These are phyloP conservation scores for Palythoa grandis DNA, from an alignment of 92 coral and sea anemone species.

Conservation along the genomic window DNA sequence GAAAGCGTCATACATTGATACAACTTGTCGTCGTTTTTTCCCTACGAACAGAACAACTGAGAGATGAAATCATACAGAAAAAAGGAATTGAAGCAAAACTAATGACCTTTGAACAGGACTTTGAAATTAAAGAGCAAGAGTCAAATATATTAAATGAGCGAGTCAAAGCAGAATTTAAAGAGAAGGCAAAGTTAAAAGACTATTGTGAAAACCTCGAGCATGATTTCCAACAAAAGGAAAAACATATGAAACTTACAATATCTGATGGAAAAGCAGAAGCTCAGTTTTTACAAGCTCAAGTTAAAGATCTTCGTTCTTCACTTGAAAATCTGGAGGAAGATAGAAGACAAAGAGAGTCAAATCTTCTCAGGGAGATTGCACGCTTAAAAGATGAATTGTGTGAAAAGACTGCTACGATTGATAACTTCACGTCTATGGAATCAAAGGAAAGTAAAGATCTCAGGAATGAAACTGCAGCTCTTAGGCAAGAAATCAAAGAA, in stretches of 20 bases:
- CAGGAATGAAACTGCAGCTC: not conserved
- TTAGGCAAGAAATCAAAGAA: not conserved
- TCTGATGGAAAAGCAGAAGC: slow-evolving; percentile 24
- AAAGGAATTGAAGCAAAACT: slow-evolving; percentile 21
- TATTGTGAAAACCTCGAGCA: slow-evolving; percentile 18
- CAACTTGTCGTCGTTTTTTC: not conserved
- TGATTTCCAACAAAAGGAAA: not conserved
- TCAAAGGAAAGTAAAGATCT: slow-evolving; percentile 14
- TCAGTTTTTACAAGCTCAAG: slow-evolving; percentile 25
- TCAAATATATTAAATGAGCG: not conserved
- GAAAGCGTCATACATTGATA: not conserved
- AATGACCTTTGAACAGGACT: slow-evolving; percentile 19
- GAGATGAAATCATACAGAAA: slow-evolving; percentile 7
- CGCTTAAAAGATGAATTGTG: slow-evolving; percentile 10
- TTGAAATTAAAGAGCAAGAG: slow-evolving; percentile 11
- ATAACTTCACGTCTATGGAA: slow-evolving; percentile 1
- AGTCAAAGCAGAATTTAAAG: not conserved
- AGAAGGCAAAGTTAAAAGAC: slow-evolving; percentile 12
- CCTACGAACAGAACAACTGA: slow-evolving; percentile 20
- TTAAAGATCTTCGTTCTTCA: slow-evolving; percentile 22
- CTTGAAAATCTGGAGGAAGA: slow-evolving; percentile 23
- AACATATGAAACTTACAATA: slow-evolving; percentile 17
- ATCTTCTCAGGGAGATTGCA: slow-evolving; percentile 14
- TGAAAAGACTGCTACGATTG: not conserved
- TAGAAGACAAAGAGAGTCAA: slow-evolving; percentile 1